Percentiles rank a stretch among this genome's conserved stretches.
These are phyloP conservation scores for Bimastos eiseni DNA, from an alignment of 2,888 invertebrate species.

Conservation along the genomic window DNA sequence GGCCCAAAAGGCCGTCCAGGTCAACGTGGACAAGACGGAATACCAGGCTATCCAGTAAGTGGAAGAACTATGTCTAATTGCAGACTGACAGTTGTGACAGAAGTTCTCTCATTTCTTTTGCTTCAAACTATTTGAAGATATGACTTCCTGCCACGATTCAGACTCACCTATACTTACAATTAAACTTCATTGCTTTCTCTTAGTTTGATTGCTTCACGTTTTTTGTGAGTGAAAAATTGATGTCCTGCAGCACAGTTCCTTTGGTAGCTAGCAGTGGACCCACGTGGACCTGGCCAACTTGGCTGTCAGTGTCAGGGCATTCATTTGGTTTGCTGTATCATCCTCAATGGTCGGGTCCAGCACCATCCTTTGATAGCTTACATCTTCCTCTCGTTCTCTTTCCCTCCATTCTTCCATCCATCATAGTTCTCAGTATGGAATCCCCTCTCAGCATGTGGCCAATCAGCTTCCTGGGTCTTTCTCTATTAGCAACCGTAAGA, in stretches of 20 bases:
- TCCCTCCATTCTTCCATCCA: no score
- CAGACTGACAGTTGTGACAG: not conserved
- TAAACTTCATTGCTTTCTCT: not conserved
- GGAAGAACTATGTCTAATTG: not conserved
- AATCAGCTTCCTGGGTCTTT: no score
- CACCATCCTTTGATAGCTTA: no score
- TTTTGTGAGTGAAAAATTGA: not conserved
- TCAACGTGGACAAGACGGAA: slow-evolving; percentile 29
- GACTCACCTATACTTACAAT: not conserved
- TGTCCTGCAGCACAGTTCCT: not conserved
- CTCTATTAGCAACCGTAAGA: no score
- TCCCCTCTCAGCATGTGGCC: no score
- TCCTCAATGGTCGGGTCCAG: no score
- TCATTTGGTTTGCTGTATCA: not conserved
- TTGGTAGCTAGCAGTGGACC: not conserved
- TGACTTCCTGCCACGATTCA: not conserved
- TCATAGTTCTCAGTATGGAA: no score
- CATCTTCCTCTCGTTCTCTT: no score
- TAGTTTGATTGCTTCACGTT: not conserved
- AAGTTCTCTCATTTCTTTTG: not conserved
- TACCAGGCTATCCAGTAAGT: slow-evolving; percentile 24
- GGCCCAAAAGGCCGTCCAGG: slow-evolving; percentile 32
- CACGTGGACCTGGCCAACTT: not conserved
- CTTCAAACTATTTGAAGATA: not conserved
- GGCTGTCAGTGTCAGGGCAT: not conserved